Base-by-base conservation (phyloP, 2,113 vertebrate species). In the Brachirus orientalis region DNA sequence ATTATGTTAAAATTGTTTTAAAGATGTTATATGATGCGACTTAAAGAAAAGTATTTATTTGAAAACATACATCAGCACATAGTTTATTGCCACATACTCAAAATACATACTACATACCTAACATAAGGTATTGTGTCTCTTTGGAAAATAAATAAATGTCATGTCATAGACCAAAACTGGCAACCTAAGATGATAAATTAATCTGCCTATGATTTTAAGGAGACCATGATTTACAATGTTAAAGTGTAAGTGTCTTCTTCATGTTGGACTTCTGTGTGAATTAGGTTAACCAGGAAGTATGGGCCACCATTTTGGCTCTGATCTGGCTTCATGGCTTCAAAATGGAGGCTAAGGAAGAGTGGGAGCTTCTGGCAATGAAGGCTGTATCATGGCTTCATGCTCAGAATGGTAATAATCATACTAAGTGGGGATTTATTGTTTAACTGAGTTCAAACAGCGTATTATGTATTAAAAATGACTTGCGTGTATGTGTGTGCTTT, bases 291-390 rank as follows among this genome's bases (percentile, higher is more conserved):
- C 7, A 72, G 14, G 75, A 86, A 0, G 82, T 87, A 37, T 95
- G 95, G 95, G 94, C 92, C 51, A 96, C 95, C 1, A 58, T 94
- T 17, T 80, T 95, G 79, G 94, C 93, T 12, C 80, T 95, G 72
- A 68, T 94, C 35, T 96, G 95, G 95, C 92, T 95, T 13, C 82
- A 94, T 66, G 88, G 71, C n/a, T 91, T 83, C 37, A 87, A 88
- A 44, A 66, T 47, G 40, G 84, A 91, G 36, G 56, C 67, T 44
- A 80, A 85, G 53, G 90, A 88, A 2, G 92, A 93, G 81, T 93
- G 90, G 94, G 89, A 94, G 77, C 77, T 95, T 67, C 71, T 93
- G 87, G 90, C 92, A 64, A 80, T 88, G 69, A 92, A 93, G n/a
- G 90, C 93, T 13, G 84, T 80, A 61, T 92, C 92, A 65, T 93